Conservation (phyloP, 2,113 vertebrate genomes). For the Ascaphus truei region DNA sequence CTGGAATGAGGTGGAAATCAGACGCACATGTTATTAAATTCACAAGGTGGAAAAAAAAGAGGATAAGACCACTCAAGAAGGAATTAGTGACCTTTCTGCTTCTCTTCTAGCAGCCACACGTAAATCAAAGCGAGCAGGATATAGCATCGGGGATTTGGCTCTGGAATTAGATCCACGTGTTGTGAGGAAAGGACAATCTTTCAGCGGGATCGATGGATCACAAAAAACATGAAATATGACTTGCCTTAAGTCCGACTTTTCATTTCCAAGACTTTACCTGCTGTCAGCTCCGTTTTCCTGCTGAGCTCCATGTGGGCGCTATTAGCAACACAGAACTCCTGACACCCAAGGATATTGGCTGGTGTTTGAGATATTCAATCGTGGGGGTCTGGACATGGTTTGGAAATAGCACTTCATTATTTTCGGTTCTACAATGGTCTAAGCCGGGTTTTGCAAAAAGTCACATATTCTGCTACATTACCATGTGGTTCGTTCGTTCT, state of each 20-base stretch:
- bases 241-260: constrained; percentile 33
- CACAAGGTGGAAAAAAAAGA: constrained; percentile 27
- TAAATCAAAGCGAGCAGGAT: constrained; percentile 32
- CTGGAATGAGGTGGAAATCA: constrained; percentile 27
- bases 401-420: not conserved
- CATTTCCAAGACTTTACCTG: constrained; percentile 35
- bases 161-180: constrained; percentile 35
- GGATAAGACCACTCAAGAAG: constrained; percentile 36
- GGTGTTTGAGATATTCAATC: not conserved
- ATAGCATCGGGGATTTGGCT: constrained; percentile 28
- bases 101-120: constrained; percentile 16
- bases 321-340: constrained; percentile 18
- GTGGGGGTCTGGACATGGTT: constrained; percentile 23
- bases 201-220: constrained; percentile 30
- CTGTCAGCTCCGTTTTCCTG: constrained; percentile 22
- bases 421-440: not conserved
- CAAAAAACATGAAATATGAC: constrained; percentile 30
- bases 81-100: constrained; percentile 31
- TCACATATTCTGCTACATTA: not conserved
- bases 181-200: constrained; percentile 36
- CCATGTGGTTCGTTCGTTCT: not conserved
- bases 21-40: constrained; percentile 30
- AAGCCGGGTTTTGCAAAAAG: no score
- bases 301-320: constrained; percentile 26
- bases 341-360: constrained; percentile 19